Conservation (phyloP, 2,888 invertebrate species). For the Hirtodrosophila trivittata region DNA sequence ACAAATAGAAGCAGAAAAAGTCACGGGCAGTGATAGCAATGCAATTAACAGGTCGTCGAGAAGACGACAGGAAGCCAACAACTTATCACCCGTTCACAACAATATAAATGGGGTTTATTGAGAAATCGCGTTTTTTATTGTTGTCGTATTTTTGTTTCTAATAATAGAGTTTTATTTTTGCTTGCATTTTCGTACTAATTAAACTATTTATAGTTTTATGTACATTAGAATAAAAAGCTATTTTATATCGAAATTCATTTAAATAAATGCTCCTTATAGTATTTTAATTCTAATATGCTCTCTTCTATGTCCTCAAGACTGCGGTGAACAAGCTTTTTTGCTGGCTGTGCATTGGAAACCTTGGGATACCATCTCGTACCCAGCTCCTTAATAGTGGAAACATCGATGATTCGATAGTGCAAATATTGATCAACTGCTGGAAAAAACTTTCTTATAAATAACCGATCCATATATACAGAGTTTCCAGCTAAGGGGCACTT, state of each 20-base stretch:
- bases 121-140: conserved; percentile 79
- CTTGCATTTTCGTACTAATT: conserved; percentile 72
- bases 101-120: conserved; percentile 84
- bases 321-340: conserved; percentile 88
- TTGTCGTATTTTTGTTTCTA: conserved; percentile 79
- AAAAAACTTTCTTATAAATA: conserved; percentile 93
- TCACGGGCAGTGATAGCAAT: conserved; percentile 74
- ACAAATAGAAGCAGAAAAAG: conserved; percentile 87
- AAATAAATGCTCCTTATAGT: conserved; percentile 89
- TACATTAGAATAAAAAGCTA: too few relatives aligned
- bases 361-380: conserved; percentile 90
- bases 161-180: conserved; percentile 80
- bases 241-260: conserved; percentile 46
- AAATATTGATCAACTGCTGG: conserved; percentile 89
- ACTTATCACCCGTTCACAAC: conserved; percentile 79
- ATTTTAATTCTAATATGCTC: conserved; percentile 92
- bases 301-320: conserved; percentile 93
- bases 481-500: conserved; percentile 94
- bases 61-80: conserved; percentile 68
- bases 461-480: conserved; percentile 92
- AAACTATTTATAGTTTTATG: too few relatives aligned
- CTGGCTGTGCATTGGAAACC: conserved; percentile 85
- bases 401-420: conserved; percentile 97
- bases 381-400: conserved; percentile 94
- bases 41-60: conserved; percentile 62